These are phyloP conservation scores for Gymnocephalus cernua DNA, from an alignment of 2,113 vertebrate genomes.

Conservation along the genomic window DNA sequence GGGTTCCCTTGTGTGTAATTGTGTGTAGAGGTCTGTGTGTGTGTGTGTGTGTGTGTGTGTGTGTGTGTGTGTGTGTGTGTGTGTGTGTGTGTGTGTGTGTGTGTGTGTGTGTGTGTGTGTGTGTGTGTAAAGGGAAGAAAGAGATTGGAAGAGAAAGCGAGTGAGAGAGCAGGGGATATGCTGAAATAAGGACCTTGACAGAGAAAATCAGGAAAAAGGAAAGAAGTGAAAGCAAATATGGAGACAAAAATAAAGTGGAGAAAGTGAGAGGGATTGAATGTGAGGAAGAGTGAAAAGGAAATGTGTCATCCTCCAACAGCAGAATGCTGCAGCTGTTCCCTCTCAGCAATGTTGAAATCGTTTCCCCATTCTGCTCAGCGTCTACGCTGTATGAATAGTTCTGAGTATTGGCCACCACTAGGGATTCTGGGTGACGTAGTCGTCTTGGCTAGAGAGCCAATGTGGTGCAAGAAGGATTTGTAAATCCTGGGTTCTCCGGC, in stretches of 20 bases:
- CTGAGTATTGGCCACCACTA: constrained; percentile 69
- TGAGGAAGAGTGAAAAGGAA: constrained; percentile 41
- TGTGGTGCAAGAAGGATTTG: constrained; percentile 62
- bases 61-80: not conserved
- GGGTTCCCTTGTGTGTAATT: constrained; percentile 44
- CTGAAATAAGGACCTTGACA: not conserved
- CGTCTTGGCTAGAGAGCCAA: constrained; percentile 53
- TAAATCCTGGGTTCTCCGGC: constrained; percentile 52
- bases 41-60: constrained; percentile 21
- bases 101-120: constrained; percentile 7
- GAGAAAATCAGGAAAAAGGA: not conserved
- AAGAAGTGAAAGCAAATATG: constrained; percentile 6
- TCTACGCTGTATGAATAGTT: constrained; percentile 54
- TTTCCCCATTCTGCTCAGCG: constrained; percentile 56
- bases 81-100: constrained; percentile 4
- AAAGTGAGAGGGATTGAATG: constrained; percentile 1
- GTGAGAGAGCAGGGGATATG: not conserved
- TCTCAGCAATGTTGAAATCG: constrained; percentile 67
- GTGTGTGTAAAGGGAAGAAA: not conserved
- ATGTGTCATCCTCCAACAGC: constrained; percentile 59
- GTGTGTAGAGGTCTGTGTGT: not conserved
- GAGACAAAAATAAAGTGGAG: constrained; percentile 9
- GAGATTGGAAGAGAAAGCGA: not conserved
- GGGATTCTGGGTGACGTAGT: constrained; percentile 76
- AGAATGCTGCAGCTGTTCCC: constrained; percentile 74